These are phyloP conservation scores for Drosophila azteca DNA, from an alignment of 1,140 invertebrate species.

Conservation along the genomic window DNA sequence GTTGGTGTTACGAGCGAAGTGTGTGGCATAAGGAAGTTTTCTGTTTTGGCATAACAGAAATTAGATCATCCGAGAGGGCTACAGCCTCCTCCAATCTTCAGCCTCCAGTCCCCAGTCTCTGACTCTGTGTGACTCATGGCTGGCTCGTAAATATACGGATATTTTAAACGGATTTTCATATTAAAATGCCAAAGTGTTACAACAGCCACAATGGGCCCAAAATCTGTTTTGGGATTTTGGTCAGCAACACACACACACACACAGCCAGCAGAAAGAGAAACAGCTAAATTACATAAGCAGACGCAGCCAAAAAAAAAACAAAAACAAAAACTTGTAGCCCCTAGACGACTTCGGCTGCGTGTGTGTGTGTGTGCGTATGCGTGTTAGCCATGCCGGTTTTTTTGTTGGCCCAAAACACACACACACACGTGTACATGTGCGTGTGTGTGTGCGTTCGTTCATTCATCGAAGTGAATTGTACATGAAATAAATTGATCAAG, in stretches of 20 bases:
- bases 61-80: too few species aligned
- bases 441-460: slow-evolving; percentile 5
- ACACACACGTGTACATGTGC: neutral
- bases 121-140: too few species aligned
- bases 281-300: slow-evolving; percentile 60
- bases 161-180: slow-evolving; percentile 57
- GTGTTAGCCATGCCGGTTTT: slow-evolving; percentile 48
- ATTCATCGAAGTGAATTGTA: slow-evolving; percentile 59
- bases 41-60: slow-evolving; percentile 4
- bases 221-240: slow-evolving; percentile 46
- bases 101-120: neutral
- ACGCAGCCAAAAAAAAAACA: slow-evolving; percentile 25
- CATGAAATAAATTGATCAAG: slow-evolving; percentile 40
- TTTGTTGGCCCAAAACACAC: slow-evolving; percentile 30
- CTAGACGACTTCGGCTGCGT: slow-evolving; percentile 38
- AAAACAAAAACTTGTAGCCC: slow-evolving; percentile 28
- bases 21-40: slow-evolving; percentile 34
- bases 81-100: too few species aligned
- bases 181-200: slow-evolving; percentile 76
- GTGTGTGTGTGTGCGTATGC: slow-evolving; percentile 39
- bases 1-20: neutral
- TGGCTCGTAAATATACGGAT: slow-evolving; percentile 1
- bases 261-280: slow-evolving; percentile 27
- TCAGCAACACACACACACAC: slow-evolving; percentile 29
- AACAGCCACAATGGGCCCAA: slow-evolving; percentile 54